Percentiles rank a stretch among this genome's conserved stretches.
Conservation (phyloP, 2,797 vertebrate species). For the Rhabdomys pumilio region DNA sequence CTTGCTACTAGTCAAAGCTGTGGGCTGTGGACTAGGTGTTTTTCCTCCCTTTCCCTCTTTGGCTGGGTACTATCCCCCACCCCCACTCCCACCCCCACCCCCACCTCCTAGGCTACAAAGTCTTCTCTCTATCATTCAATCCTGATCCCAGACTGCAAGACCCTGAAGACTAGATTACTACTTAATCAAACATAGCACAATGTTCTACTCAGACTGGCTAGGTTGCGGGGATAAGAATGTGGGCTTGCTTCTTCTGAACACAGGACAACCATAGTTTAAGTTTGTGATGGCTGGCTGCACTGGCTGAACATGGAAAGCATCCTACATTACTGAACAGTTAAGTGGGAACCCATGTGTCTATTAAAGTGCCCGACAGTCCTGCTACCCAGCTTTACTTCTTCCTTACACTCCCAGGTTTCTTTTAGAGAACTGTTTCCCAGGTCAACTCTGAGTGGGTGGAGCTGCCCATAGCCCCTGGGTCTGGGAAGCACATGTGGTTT, state of each 20-base stretch:
- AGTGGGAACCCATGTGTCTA: background rate
- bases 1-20: background rate
- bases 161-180: background rate
- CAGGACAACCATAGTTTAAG: background rate
- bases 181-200: background rate
- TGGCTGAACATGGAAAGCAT: background rate
- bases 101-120: background rate
- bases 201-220: background rate
- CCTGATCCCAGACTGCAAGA: conserved; percentile 30
- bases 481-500: background rate
- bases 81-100: no score
- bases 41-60: background rate
- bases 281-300: background rate
- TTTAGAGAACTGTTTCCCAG: background rate
- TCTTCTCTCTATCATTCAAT: background rate
- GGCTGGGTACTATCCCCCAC: background rate
- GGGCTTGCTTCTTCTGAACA: background rate
- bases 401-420: background rate
- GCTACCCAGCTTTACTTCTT: background rate
- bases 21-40: background rate
- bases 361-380: background rate
- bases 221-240: background rate
- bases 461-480: background rate
- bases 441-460: background rate
- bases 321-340: background rate